Evolutionary conservation across 2,888 invertebrate species (phyloP).

Genomic region (Sphaerophoria rueppellii): DNA sequence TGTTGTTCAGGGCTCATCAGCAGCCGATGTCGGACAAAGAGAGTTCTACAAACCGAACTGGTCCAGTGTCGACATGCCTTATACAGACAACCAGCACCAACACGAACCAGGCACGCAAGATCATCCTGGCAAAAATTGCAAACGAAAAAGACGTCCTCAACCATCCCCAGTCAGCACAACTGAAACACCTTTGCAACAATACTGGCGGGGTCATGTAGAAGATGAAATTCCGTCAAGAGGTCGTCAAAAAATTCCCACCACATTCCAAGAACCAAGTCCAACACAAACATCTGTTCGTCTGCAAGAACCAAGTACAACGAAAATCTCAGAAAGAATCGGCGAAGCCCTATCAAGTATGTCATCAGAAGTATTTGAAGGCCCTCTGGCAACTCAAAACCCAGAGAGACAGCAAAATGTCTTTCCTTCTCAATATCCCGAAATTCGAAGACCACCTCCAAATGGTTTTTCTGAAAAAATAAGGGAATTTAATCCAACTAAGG

Average conservation of each 20-base stretch:
- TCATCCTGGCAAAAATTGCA: conserved; percentile 82
- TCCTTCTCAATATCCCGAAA: conserved; percentile 23
- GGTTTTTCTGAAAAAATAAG: conserved; percentile 61
- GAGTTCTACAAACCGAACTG: conserved; percentile 66
- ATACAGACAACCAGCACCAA: conserved; percentile 32
- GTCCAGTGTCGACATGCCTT: conserved; percentile 46
- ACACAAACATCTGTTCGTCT: conserved; percentile 58
- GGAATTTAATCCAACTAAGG: conserved; percentile 60
- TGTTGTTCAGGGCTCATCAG: conserved; percentile 57
- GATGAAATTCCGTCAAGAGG: conserved; percentile 75
- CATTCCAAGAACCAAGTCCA: conserved; percentile 2
- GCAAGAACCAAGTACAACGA: conserved; percentile 59
- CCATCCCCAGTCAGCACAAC: conserved; percentile 73
- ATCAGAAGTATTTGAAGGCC: conserved; percentile 3
- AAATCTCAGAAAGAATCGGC: conserved; percentile 59
- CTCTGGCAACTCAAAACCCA: conserved; percentile 9
- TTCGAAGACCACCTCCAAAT: conserved; percentile 25
- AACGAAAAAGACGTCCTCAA: conserved; percentile 86
- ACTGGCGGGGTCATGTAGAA: conserved; percentile 82
- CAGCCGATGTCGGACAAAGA: conserved; percentile 38
- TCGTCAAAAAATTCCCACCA: conserved; percentile 21
- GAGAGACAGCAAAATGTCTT: conserved; percentile 7
- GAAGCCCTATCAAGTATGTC: conserved; percentile 40
- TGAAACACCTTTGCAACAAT: conserved; percentile 75
- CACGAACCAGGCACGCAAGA: conserved; percentile 72